Base-by-base conservation (phyloP, 2,113 vertebrate genomes). In the Ornithorhynchus anatinus region DNA sequence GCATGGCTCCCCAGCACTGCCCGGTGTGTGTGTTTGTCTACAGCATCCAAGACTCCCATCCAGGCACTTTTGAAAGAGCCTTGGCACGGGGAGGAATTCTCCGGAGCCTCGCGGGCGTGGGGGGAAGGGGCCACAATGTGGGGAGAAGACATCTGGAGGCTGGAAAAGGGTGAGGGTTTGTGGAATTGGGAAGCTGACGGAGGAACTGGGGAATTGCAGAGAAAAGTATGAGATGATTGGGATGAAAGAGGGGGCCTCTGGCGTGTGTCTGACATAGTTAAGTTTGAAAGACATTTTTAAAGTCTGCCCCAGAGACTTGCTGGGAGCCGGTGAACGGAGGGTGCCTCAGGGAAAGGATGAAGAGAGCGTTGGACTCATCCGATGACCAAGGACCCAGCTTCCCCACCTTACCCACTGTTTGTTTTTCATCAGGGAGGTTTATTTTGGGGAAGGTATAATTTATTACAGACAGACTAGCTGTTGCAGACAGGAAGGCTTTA, bases 401-500 rank as follows among this genome's bases (percentile, higher is more conserved):
- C 8, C 16, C 38, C 22, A 38, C 29, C 13, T 3, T 50, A 29
- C 25, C 15, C 47, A 50, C 10, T 27, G 29, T 50, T 38, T 43
- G 25, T 58, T 44, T 11, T 4, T 22, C 22, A 51, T 54, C 33
- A 32, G 33, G 12, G 43, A 27, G 31, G 47, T 44, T 57, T 16
- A 6, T 42, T 42, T 44, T 40, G 39, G 47, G 40, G 14, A 20
- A 22, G 9, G 17, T 33, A 2, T 20, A 40, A 37, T 25, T 27
- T 33, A 16, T 29, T 40, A 20, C 6, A 10, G 2, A 2, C 1
- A 10, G 2, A 2, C 1, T 2, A 7, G 44, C 37, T 19, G n/a
- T 1, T 2, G 27, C 2, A 1, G 20, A 11, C 4, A 5, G 8
- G 23, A 4, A 1, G n/a, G 9, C 38, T 56, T n/a, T 5, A 10